These are phyloP conservation scores for Taurulus bubalis DNA, from an alignment of 2,113 vertebrate genomes.

Conservation along the genomic window DNA sequence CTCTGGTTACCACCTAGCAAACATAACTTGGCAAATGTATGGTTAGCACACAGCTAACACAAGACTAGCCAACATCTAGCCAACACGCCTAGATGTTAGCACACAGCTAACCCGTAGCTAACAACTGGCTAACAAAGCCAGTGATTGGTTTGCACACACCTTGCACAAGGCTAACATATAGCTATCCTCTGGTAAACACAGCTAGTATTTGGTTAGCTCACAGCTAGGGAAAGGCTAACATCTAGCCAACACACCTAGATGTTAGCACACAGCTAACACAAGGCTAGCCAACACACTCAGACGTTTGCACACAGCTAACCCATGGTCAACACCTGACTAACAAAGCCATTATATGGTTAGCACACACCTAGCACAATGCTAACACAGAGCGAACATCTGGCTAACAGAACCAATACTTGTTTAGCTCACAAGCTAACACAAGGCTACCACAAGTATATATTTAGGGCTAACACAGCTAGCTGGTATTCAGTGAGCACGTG, in stretches of 20 bases:
- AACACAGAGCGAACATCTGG: neutral
- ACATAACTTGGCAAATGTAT: constrained; percentile 3
- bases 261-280: constrained; percentile 25
- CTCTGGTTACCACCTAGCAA: neutral
- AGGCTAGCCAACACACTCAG: neutral
- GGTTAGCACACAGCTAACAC: constrained; percentile 7
- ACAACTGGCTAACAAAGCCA: neutral
- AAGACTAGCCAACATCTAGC: neutral
- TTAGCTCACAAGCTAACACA: neutral
- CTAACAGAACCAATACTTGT: neutral
- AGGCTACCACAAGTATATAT: neutral
- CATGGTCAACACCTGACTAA: neutral
- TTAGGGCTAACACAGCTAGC: neutral
- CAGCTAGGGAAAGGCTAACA: constrained; percentile 6
- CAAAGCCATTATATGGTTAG: neutral
- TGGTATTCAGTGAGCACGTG: neutral
- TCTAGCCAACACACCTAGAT: neutral
- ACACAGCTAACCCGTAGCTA: neutral
- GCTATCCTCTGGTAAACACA: neutral
- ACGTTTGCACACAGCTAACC: constrained; percentile 20
- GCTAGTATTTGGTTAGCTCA: neutral
- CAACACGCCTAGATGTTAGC: constrained; percentile 17
- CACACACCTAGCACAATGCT: constrained; percentile 19
- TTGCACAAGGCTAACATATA: constrained; percentile 16
- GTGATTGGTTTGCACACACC: constrained; percentile 8